These are phyloP conservation scores for Etheostoma perlongum DNA, from an alignment of 2,797 vertebrate species.

Conservation along the genomic window DNA sequence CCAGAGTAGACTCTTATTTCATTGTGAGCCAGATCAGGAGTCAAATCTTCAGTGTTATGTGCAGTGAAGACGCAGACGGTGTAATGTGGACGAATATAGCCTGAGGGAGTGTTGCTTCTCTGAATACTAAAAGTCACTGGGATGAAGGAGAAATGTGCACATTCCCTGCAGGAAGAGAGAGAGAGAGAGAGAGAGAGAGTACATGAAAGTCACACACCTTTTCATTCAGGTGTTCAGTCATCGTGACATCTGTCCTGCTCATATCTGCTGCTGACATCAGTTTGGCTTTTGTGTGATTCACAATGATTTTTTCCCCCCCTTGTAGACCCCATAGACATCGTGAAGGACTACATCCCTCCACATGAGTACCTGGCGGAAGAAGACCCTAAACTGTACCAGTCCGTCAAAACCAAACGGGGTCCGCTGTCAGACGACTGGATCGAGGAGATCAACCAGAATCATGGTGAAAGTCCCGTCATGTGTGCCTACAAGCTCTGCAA, in stretches of 20 bases:
- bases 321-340: slow-evolving; percentile 96
- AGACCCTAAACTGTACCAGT: slow-evolving; percentile 94
- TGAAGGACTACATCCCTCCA: slow-evolving; percentile 94
- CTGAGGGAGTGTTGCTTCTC: slow-evolving; percentile 29
- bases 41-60: slow-evolving; percentile 1
- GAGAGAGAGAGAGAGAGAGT: too few species aligned
- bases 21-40: neutral
- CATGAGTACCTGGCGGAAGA: slow-evolving; percentile 96
- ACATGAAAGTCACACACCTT: slow-evolving; percentile 35
- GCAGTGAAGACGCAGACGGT: slow-evolving; percentile 14
- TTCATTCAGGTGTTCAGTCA: slow-evolving; percentile 17
- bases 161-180: slow-evolving; percentile 34
- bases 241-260: slow-evolving; percentile 3
- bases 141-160: slow-evolving; percentile 34
- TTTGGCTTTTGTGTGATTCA: neutral
- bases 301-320: neutral
- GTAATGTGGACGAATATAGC: slow-evolving; percentile 15
- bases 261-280: slow-evolving; percentile 11
- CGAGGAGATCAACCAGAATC: slow-evolving; percentile 88
- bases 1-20: neutral
- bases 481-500: slow-evolving; percentile 99
- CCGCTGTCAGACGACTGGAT: slow-evolving; percentile 96
- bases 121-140: slow-evolving; percentile 51
- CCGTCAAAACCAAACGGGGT: slow-evolving; percentile 92
- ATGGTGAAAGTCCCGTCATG: slow-evolving; percentile 89